These are phyloP conservation scores for Cebus imitator DNA, from an alignment of 2,113 vertebrate genomes.

Conservation along the genomic window DNA sequence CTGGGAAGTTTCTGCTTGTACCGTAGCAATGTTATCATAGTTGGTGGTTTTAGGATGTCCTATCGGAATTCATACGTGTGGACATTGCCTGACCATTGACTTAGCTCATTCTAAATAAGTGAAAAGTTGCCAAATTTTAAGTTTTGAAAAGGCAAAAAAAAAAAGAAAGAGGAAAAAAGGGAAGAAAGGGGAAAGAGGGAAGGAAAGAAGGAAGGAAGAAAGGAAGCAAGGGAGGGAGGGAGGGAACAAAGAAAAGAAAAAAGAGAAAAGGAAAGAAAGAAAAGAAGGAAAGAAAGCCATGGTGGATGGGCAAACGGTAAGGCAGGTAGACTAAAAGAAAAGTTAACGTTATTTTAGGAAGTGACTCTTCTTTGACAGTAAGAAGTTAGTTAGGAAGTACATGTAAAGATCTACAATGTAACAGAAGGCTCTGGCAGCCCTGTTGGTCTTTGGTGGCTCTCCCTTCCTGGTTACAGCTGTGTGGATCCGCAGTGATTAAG, in stretches of 20 bases:
- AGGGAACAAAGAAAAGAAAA: not conserved
- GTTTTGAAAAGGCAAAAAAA: not conserved
- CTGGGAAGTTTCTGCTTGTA: not conserved
- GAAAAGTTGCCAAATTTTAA: not conserved
- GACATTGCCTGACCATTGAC: not conserved
- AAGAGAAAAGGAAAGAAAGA: not conserved
- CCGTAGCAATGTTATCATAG: not conserved
- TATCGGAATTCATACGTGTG: not conserved
- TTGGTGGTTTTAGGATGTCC: not conserved
- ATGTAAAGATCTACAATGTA: not conserved
- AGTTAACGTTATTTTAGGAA: not conserved
- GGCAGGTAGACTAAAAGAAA: not conserved
- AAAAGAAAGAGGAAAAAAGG: too few relatives aligned
- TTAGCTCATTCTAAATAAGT: not conserved
- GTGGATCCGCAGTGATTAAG: not conserved
- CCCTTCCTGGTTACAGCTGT: fast-evolving
- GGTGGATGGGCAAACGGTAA: too few relatives aligned
- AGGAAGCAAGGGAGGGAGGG: not conserved
- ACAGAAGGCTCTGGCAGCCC: not conserved
- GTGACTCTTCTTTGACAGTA: not conserved
- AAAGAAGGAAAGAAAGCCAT: not conserved
- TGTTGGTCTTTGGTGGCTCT: not conserved
- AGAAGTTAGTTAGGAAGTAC: not conserved
- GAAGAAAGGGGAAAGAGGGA: not conserved
- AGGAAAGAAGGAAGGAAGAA: not conserved